phyloP scores from a whole-genome alignment of 2,888 invertebrate species.

The Drosophila fulvimacula region DNA sequence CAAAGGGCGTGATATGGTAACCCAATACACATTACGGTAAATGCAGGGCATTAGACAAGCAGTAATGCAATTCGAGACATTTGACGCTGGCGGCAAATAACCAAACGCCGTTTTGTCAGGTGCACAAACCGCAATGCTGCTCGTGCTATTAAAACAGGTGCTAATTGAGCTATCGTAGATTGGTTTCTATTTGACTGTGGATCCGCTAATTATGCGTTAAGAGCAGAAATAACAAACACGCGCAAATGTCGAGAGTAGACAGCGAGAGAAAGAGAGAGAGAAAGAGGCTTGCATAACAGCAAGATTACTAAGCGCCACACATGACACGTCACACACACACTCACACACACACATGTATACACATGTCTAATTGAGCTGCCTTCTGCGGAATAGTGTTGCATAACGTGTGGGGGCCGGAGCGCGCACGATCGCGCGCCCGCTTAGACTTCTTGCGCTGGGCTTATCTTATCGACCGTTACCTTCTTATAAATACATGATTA shows the following conservation, averaged over 20 bases:
- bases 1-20: background rate
- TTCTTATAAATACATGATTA: conserved; percentile 30
- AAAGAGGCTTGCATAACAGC: conserved; percentile 42
- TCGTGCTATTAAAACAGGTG: conserved; percentile 9
- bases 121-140: conserved; percentile 25
- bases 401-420: background rate
- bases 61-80: conserved; percentile 23
- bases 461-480: conserved; percentile 48
- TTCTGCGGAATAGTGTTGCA: conserved; percentile 6
- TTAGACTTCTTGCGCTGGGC: background rate
- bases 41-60: background rate
- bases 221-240: conserved; percentile 7
- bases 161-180: conserved; percentile 45
- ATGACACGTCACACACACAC: conserved; percentile 14
- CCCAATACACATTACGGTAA: conserved; percentile 21
- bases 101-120: conserved; percentile 41
- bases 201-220: conserved; percentile 24
- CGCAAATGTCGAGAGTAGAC: background rate
- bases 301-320: conserved; percentile 13
- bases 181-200: conserved; percentile 7
- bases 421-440: background rate
- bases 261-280: background rate
- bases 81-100: background rate
- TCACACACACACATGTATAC: background rate
- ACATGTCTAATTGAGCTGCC: background rate